Evolutionary conservation across 2,888 invertebrate species (phyloP).

Genomic region (Melieria omissa): DNA sequence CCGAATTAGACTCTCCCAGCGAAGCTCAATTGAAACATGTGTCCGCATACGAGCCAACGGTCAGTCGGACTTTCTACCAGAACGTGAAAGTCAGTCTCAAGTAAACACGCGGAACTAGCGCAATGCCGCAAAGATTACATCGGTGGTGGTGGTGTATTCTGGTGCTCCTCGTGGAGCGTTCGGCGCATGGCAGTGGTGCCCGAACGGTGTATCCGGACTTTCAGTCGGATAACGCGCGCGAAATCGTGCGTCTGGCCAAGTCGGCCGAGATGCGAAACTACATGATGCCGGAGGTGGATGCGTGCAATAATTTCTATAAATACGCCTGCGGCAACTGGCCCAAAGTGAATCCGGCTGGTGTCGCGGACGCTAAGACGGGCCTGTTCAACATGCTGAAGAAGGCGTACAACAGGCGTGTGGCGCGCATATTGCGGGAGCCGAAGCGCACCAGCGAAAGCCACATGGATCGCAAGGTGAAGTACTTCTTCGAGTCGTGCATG

Average conservation of each 20-base stretch:
- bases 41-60: too few relatives aligned
- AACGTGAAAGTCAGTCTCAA: too few relatives aligned
- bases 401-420: conserved; percentile 53
- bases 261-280: conserved; percentile 57
- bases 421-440: conserved; percentile 48
- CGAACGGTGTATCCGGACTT: conserved; percentile 43
- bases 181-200: not conserved
- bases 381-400: conserved; percentile 48
- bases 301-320: conserved; percentile 59
- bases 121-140: too few relatives aligned
- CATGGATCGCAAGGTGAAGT: conserved; percentile 58
- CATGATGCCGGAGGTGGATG: conserved; percentile 47
- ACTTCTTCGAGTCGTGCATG: conserved; percentile 62
- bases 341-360: conserved; percentile 49
- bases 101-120: too few relatives aligned
- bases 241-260: conserved; percentile 57
- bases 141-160: too few relatives aligned
- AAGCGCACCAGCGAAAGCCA: conserved; percentile 48
- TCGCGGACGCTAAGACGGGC: conserved; percentile 40
- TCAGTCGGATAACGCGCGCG: conserved; percentile 47
- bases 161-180: too few relatives aligned
- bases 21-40: too few relatives aligned
- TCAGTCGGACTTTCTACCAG: conserved; percentile 11
- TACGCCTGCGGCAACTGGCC: conserved; percentile 61
- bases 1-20: conserved; percentile 14